Evolutionary conservation across 2,888 invertebrate species (phyloP), one percentile per base, ranked within the genome.

Genomic region (Iphiclides podalirius): DNA sequence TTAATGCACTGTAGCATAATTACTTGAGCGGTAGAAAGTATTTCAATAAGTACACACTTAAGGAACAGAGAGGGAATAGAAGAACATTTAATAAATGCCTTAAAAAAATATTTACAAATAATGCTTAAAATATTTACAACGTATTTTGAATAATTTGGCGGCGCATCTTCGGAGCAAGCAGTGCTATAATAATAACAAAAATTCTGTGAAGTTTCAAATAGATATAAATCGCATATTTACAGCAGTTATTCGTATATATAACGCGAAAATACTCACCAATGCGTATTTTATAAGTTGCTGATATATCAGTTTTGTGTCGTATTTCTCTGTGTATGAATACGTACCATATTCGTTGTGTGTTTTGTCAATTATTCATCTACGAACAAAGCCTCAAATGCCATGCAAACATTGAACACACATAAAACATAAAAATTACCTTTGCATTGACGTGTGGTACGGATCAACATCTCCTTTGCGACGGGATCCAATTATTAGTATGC

Each of bases 401-500:
- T 67, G 67, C 66, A 47, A 52, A 55, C 54, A 13, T 4, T 31
- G 26, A 38, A 14, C 45, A 40, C 14, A 50, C 39, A 15, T 61
- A 59, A 57, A 65, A 59, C 50, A 67, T 65, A 60, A 53, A 50
- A 49, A 54, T 69, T 81, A 84, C 86, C 87, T 88, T 72, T 69
- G 75, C 75, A 75, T 75, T 67, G 64, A 71, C 60, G 67, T 59
- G 57, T 62, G 60, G 61, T 63, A 58, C 55, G 50, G 58, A 54
- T 62, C 79, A 86, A 63, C 71, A 70, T 66, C 81, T 75, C 69
- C 75, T 75, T 66, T 76, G 75, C 67, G 76, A 70, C 70, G 80
- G 73, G 66, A 72, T 70, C 87, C 85, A 81, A 77, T 53, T 69
- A 87, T 88, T 88, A 88, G 88, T 88, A 88, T 88, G 88, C 88